A percentile compares a stretch with the other conserved stretches of the same genome.
Evolutionary conservation across 2,888 invertebrate genomes (phyloP).

Genomic region (Ypsolopha scabrella): DNA sequence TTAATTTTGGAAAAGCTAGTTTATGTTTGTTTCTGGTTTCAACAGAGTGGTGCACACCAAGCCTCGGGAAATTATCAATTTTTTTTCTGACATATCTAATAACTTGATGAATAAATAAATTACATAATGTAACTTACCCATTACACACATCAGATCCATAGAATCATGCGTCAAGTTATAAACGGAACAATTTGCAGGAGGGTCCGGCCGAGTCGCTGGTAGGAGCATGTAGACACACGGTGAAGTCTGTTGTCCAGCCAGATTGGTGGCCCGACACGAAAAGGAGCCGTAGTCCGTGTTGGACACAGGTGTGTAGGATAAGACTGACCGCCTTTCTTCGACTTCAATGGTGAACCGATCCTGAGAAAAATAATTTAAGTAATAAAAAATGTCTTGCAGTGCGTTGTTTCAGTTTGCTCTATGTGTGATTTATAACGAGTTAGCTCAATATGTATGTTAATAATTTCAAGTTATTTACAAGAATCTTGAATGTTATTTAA

Average conservation of each 20-base stretch:
- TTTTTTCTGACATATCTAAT: no score
- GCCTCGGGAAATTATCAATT: no score
- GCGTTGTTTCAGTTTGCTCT: no score
- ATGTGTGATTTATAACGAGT: no score
- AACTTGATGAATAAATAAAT: no score
- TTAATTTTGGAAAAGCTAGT: no score
- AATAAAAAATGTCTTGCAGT: no score
- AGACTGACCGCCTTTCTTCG: slow-evolving; percentile 70
- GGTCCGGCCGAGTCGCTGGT: slow-evolving; percentile 82
- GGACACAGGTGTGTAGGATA: slow-evolving; percentile 83
- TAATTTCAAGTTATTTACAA: no score
- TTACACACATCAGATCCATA: slow-evolving; percentile 77
- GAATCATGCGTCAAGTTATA: slow-evolving; percentile 84
- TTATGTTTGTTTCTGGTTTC: no score
- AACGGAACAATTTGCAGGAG: slow-evolving; percentile 82
- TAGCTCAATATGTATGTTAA: no score
- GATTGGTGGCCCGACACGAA: slow-evolving; percentile 80
- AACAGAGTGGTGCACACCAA: no score
- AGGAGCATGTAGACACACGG: slow-evolving; percentile 83
- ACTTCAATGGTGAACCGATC: slow-evolving; percentile 66
- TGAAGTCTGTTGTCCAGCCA: slow-evolving; percentile 76
- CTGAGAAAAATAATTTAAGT: slow-evolving; percentile 31
- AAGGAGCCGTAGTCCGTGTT: slow-evolving; percentile 85
- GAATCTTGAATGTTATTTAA: no score
- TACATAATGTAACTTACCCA: slow-evolving; percentile 40